These are phyloP conservation scores for Terrapene triunguis DNA, from an alignment of 2,113 vertebrate species.

Conservation along the genomic window DNA sequence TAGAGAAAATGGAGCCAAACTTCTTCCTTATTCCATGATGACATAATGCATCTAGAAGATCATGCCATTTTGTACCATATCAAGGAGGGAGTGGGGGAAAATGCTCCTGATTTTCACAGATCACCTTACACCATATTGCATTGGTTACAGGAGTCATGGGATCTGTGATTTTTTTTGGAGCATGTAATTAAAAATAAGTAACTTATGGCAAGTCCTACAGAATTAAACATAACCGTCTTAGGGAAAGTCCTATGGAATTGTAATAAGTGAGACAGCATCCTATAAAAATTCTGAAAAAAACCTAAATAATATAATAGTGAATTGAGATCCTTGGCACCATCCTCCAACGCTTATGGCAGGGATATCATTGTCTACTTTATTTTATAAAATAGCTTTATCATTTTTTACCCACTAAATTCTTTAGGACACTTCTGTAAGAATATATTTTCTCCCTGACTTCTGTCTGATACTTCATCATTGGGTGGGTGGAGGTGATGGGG, in stretches of 20 bases:
- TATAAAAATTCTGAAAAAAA: not conserved
- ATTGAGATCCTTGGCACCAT: not conserved
- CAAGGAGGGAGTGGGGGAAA: accelerated
- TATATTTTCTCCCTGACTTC: not conserved
- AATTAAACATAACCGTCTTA: not conserved
- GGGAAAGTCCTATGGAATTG: not conserved
- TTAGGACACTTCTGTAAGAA: not conserved
- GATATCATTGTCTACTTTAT: not conserved
- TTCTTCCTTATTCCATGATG: not conserved
- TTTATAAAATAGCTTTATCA: not conserved
- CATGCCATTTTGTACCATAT: accelerated
- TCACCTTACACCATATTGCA: not conserved
- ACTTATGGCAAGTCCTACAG: not conserved
- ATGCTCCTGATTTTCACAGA: not conserved
- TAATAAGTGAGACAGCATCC: not conserved
- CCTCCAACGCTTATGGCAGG: not conserved
- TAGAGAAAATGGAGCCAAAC: not conserved
- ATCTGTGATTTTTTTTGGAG: not conserved
- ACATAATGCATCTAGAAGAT: not conserved
- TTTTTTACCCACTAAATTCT: not conserved
- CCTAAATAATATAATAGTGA: not conserved
- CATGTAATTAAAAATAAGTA: not conserved
- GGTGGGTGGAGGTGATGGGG: not conserved
- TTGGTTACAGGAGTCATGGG: not conserved
- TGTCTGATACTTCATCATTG: not conserved